Percentiles rank a stretch among this genome's conserved stretches.
phyloP scores from a whole-genome alignment of 2,113 vertebrate genomes.

The Pandion haliaetus region DNA sequence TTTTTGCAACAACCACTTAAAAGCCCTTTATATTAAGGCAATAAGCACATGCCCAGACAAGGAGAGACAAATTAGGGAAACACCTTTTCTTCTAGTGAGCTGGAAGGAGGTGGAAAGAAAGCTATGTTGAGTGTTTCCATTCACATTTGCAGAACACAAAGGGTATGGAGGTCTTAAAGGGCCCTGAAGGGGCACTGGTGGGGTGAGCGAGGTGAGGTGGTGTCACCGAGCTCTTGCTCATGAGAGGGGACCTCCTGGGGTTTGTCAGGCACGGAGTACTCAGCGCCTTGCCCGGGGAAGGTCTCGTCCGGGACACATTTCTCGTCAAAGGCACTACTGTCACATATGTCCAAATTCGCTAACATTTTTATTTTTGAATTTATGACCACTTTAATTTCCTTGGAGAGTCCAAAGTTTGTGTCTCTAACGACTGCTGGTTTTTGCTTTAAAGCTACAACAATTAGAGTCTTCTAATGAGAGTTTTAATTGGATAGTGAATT shows the following conservation, averaged over 20 bases:
- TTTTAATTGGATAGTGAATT: not conserved
- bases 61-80: not conserved
- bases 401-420: not conserved
- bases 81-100: not conserved
- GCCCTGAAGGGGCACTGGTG: not conserved
- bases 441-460: slow-evolving; percentile 4
- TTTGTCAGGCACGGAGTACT: not conserved
- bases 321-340: not conserved
- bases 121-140: not conserved
- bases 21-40: not conserved
- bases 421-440: not conserved
- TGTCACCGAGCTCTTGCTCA: too few species aligned
- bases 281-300: not conserved
- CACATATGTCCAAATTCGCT: fast-evolving
- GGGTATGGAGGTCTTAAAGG: not conserved
- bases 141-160: not conserved
- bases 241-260: not conserved
- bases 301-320: fast-evolving
- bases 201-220: not conserved
- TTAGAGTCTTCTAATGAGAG: not conserved
- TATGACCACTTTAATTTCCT: slow-evolving; percentile 3
- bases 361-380: not conserved
- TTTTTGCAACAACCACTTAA: not conserved
- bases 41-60: not conserved
- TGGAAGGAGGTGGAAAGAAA: not conserved